Evolutionary conservation across 2,888 invertebrate genomes (phyloP).

Genomic region (Dorcus parallelipipedus): DNA sequence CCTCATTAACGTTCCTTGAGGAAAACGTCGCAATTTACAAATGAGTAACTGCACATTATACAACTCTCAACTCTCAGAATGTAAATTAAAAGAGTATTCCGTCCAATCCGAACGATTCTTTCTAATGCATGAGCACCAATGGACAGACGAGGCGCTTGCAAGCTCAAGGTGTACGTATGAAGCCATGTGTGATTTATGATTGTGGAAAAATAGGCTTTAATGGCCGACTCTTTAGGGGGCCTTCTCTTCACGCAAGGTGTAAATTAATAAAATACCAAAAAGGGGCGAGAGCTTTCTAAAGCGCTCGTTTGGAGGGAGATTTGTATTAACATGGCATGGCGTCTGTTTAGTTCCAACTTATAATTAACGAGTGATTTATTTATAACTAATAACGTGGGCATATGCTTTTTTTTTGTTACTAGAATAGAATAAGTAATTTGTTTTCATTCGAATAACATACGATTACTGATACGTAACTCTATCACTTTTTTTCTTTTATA

Average conservation of each 20-base stretch:
- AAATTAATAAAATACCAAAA: slow-evolving; percentile 21
- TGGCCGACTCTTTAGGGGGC: neutral
- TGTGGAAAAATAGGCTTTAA: slow-evolving; percentile 2
- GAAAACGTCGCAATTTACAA: slow-evolving; percentile 40
- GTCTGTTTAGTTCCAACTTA: neutral
- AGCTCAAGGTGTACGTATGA: slow-evolving; percentile 24
- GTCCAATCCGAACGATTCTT: slow-evolving; percentile 31
- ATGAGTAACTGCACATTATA: slow-evolving; percentile 40
- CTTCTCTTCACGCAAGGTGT: slow-evolving; percentile 19
- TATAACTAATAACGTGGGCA: no score
- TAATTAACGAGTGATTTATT: neutral
- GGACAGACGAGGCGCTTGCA: slow-evolving; percentile 18
- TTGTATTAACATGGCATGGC: slow-evolving; percentile 14
- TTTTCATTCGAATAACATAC: no score
- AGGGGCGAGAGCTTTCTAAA: slow-evolving; percentile 21
- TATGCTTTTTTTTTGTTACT: no score
- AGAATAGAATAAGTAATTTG: no score
- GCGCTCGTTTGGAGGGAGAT: slow-evolving; percentile 10
- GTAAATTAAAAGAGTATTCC: slow-evolving; percentile 43
- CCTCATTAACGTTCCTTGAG: slow-evolving; percentile 14
- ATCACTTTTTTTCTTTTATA: no score
- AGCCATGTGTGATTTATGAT: slow-evolving; percentile 3
- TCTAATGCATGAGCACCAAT: slow-evolving; percentile 38
- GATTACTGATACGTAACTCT: no score
- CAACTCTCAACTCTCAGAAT: slow-evolving; percentile 34